Evolutionary conservation across 2,888 invertebrate genomes (phyloP), one percentile per base, ranked within the genome.

Genomic region (Phaedon cochleariae): DNA sequence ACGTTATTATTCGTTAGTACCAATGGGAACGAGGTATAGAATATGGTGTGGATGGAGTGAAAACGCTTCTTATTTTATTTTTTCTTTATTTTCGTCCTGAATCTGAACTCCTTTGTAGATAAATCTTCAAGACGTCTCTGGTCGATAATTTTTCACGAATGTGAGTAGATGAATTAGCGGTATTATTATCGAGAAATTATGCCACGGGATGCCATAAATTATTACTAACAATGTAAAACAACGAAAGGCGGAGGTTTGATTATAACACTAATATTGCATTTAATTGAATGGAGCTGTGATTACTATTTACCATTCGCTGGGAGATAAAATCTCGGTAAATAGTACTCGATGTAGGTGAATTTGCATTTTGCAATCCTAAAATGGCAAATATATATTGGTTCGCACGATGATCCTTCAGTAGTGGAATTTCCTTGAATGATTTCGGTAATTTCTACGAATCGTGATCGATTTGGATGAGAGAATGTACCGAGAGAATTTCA

Each of bases 191-290:
- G 18, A 45, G 26, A 52, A 62, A 62, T 57, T 53, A 59, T 51
- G 62, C 61, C 62, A 62, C 58, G 62, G 65, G 65, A 62, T 65
- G 65, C 62, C 61, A 41, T 65, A 65, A 65, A 65, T 65, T 62
- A 65, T 58, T 51, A 52, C 58, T 62, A 65, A 62, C 62, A 58
- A 65, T 59, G 58, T 55, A 58, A 65, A 62, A 61, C 62, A 57
- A 22, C 54, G 55, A 59, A 51, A 29, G 10, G 46, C 48, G 65
- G 62, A 62, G 62, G 57, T 61, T 65, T 65, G 34, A 60, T 65
- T 65, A 60, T 20, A 62, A 54, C 26, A 62, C 61, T 65, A 59
- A 65, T 65, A 57, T 48, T 65, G n/a, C 37, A 34, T 45, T 57
- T 65, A 65, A 65, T 65, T 65, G 62, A 65, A 65, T 62, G 46